These are phyloP conservation scores for Yponomeuta plumbellus DNA, from an alignment of 2,888 invertebrate species.

Conservation along the genomic window DNA sequence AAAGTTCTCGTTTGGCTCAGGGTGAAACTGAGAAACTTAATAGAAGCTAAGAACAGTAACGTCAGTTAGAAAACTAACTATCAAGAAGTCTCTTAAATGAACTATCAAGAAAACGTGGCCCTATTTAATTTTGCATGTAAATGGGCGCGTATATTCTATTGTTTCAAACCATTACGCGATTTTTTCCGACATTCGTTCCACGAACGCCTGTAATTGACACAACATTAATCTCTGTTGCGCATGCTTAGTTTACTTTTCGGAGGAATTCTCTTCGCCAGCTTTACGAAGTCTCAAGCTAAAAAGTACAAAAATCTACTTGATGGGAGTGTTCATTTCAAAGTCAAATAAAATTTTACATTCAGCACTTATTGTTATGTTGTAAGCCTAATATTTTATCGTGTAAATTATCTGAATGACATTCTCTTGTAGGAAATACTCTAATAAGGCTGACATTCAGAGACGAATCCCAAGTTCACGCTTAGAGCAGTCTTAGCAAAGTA, in stretches of 20 bases:
- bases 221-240: conserved; percentile 43
- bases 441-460: too few species aligned
- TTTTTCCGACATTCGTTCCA: conserved; percentile 32
- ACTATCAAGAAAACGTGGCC: background rate
- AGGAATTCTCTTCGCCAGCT: conserved; percentile 1
- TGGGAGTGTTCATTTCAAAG: too few species aligned
- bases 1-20: background rate
- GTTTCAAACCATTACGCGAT: conserved; percentile 37
- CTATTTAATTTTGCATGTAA: conserved; percentile 1
- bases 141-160: conserved; percentile 22
- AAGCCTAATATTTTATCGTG: too few species aligned
- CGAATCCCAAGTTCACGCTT: too few species aligned
- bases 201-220: conserved; percentile 41
- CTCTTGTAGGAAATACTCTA: too few species aligned
- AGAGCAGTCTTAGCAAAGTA: too few species aligned
- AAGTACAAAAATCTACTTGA: too few species aligned
- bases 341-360: too few species aligned
- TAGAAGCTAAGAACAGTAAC: background rate
- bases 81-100: too few species aligned
- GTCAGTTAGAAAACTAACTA: too few species aligned
- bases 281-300: background rate
- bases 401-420: too few species aligned
- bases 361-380: too few species aligned
- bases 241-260: conserved; percentile 35
- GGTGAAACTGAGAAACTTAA: background rate